Percentiles rank a stretch among this genome's conserved stretches.
Conservation (phyloP, 2,113 vertebrate species). For the Aptenodytes forsteri region DNA sequence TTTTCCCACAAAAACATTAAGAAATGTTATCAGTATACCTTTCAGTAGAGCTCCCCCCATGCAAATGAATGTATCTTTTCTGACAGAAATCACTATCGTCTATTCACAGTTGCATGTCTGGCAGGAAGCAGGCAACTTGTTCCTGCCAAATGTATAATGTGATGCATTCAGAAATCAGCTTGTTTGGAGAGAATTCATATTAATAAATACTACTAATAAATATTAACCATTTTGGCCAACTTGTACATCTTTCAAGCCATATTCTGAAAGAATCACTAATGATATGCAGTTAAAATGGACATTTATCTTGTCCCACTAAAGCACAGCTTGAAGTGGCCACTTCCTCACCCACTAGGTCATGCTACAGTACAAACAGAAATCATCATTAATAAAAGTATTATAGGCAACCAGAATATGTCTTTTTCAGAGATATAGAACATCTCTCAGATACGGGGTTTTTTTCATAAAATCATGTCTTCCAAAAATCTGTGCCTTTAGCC, state of each 20-base stretch:
- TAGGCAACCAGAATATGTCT: neutral
- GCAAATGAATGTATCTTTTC: neutral
- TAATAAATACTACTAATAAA: neutral
- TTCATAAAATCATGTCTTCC: neutral
- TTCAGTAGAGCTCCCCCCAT: neutral
- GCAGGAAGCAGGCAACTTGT: neutral
- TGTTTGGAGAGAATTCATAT: neutral
- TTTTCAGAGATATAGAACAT: neutral
- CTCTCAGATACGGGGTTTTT: rapidly evolving
- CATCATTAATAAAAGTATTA: neutral
- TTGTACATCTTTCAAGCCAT: neutral
- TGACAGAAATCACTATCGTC: neutral
- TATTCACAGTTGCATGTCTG: neutral
- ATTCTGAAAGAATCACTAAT: neutral
- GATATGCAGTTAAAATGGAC: neutral
- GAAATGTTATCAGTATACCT: neutral
- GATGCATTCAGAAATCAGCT: neutral
- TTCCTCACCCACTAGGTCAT: neutral
- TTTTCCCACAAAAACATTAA: neutral
- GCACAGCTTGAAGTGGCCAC: neutral
- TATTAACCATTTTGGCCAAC: neutral
- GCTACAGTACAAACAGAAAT: neutral
- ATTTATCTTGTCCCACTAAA: neutral
- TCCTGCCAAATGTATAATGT: neutral
- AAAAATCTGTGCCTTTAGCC: neutral